Evolutionary conservation across 2,113 vertebrate genomes (phyloP), one percentile per base, ranked within the genome.

Genomic region (Caracal caracal): DNA sequence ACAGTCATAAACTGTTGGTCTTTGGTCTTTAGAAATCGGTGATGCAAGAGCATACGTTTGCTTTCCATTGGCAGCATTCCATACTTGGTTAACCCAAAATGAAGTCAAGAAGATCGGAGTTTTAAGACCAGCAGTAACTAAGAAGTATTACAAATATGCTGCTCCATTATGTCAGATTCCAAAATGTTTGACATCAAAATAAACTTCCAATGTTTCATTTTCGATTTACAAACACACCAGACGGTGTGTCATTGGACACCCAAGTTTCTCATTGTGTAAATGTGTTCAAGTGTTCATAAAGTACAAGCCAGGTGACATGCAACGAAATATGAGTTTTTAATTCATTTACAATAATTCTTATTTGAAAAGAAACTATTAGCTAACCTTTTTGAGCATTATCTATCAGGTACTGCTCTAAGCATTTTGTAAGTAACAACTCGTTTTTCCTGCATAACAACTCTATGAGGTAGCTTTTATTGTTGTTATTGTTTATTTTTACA

Each of bases 161-260:
- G 28, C 19, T 33, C 37, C 56, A 13, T 89, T 93, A 11, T 79
- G 22, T 82, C 66, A 16, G 3, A 40, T 66, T 92, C 59, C 24
- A 90, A 78, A 97, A 59, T 89, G 30, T 12, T 71, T 80, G 43
- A 96, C 91, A 94, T 93, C 43, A 91, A 88, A 95, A 71, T 85
- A 71, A 28, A 71, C 24, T 84, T 96, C 81, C 56, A 92, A 56
- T 94, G 15, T 2, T 87, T 4, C 28, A 78, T 56, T 47, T 1
- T 80, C 5, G 73, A 43, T 73, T 84, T 91, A n/a, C 8, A 86
- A 33, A 63, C 4, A 63, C 20, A 70, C 86, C 24, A 16, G 13
- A 86, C 37, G 61, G 40, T 15, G 0, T 97, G 12, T 88, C 20
- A 33, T 81, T 47, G 66, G 94, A 94, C 37, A 83, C 65, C 65